A percentile compares a stretch with the other conserved stretches of the same genome.
Conservation (phyloP, 2,113 vertebrate genomes). For the Lynx canadensis region DNA sequence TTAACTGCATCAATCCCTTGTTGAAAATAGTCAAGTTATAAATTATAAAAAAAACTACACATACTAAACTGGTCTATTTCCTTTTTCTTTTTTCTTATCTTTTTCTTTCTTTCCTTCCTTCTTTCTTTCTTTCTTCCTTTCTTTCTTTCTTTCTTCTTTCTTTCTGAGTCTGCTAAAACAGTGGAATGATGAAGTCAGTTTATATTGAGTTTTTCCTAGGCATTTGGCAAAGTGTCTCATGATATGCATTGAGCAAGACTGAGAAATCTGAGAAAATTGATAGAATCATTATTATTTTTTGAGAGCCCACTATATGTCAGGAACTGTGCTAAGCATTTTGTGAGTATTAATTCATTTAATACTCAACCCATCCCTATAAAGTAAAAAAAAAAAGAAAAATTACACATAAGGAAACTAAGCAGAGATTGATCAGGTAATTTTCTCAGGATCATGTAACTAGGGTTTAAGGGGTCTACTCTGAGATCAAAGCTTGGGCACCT, state of each 20-base stretch:
- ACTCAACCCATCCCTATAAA: not conserved
- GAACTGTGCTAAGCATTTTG: not conserved
- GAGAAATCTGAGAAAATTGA: not conserved
- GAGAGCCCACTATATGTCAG: not conserved
- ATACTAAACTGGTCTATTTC: not conserved
- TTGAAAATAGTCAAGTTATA: constrained; percentile 10
- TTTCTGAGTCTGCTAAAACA: not conserved
- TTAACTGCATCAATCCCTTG: not conserved
- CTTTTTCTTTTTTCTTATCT: not conserved
- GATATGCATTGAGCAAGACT: not conserved
- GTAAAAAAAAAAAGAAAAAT: not conserved
- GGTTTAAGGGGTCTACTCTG: not conserved
- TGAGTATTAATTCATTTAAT: constrained; percentile 9
- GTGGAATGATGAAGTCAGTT: not conserved
- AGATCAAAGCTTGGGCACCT: not conserved
- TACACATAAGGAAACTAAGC: constrained; percentile 19
- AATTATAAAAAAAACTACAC: not conserved
- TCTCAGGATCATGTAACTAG: not conserved
- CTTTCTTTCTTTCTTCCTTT: not conserved
- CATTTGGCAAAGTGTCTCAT: not conserved
- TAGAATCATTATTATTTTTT: not conserved
- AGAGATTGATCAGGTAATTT: not conserved
- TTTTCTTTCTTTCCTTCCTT: not conserved
- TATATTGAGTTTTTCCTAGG: not conserved
- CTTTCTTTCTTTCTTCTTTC: not conserved